These are phyloP conservation scores for Sycobia sp. DNA, from an alignment of 1,140 invertebrate genomes.

Conservation along the genomic window DNA sequence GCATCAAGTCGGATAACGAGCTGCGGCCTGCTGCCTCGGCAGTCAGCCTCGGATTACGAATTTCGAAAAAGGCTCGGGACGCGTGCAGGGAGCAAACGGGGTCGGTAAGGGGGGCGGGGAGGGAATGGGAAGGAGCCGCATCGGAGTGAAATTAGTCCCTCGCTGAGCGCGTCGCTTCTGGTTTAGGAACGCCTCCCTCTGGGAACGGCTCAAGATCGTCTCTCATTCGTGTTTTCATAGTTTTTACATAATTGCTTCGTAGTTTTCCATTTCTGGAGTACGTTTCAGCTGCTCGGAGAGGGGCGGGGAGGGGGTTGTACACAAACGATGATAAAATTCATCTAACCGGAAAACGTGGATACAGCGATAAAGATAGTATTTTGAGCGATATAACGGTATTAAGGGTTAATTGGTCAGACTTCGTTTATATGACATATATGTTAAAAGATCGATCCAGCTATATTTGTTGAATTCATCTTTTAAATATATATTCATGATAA, in stretches of 20 bases:
- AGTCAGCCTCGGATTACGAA: conserved; percentile 28
- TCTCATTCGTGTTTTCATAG: conserved; percentile 18
- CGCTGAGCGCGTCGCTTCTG: conserved; percentile 20
- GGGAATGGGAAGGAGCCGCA: not conserved
- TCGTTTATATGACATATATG: too few relatives aligned
- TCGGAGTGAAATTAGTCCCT: conserved; percentile 21
- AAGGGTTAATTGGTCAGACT: too few relatives aligned
- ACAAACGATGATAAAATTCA: too few relatives aligned
- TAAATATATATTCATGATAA: too few relatives aligned
- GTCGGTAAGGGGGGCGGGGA: not conserved
- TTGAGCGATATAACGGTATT: too few relatives aligned
- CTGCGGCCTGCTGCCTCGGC: not conserved
- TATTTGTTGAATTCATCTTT: too few relatives aligned
- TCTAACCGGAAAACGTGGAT: too few relatives aligned
- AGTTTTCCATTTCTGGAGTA: conserved; percentile 1
- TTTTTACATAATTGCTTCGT: conserved; percentile 6
- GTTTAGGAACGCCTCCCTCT: conserved; percentile 13
- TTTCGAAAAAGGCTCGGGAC: conserved; percentile 3
- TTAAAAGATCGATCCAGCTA: too few relatives aligned
- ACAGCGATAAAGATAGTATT: too few relatives aligned
- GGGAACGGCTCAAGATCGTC: conserved; percentile 9
- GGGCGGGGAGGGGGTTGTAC: too few relatives aligned
- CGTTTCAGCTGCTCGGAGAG: too few relatives aligned
- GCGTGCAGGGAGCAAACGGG: not conserved
- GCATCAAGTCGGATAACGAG: conserved; percentile 27